These are phyloP conservation scores for Pristionchus japonicus DNA, from an alignment of 2,888 invertebrate species.

Conservation along the genomic window DNA sequence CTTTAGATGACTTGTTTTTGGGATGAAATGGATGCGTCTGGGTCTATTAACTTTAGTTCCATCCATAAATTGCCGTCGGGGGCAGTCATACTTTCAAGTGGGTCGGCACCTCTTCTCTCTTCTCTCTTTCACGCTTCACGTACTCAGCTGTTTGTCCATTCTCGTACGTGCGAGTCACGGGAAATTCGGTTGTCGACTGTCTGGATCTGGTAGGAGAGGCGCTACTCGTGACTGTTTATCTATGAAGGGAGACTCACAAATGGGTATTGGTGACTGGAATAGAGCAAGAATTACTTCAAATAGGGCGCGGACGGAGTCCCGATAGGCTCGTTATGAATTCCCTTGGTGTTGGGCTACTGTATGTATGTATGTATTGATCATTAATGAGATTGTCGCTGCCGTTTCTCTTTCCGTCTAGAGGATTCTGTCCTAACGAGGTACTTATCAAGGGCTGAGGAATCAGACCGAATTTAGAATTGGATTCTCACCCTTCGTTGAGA, in stretches of 20 bases:
- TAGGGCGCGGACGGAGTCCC: background rate
- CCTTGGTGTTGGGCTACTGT: no score
- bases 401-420: background rate
- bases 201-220: background rate
- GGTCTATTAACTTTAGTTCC: conserved; percentile 2
- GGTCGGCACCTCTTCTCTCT: background rate
- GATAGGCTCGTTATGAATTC: no score
- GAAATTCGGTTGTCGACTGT: background rate
- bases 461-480: background rate
- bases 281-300: background rate
- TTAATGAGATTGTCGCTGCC: background rate
- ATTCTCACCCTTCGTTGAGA: background rate
- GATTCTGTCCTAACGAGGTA: background rate
- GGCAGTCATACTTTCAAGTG: background rate
- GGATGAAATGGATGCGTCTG: background rate
- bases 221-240: background rate
- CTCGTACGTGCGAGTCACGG: background rate
- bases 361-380: no score
- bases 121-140: background rate
- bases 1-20: background rate
- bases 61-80: background rate
- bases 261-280: background rate
- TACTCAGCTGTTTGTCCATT: background rate
- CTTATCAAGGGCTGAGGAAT: background rate
- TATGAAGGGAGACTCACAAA: background rate